These are phyloP conservation scores for Alentia gelatinosa DNA, from an alignment of 2,888 invertebrate genomes.

Conservation along the genomic window DNA sequence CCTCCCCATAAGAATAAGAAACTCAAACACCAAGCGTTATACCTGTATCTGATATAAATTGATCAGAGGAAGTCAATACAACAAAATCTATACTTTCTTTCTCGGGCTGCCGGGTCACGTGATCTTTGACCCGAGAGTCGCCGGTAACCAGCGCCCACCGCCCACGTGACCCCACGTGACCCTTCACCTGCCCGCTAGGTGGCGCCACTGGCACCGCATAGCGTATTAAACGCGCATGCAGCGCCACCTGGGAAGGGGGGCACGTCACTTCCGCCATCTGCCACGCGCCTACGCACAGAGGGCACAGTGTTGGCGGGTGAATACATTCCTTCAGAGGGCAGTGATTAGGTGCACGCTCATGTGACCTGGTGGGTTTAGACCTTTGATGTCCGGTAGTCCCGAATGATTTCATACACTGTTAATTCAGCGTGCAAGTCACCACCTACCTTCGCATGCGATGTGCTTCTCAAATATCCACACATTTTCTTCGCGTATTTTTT, in stretches of 20 bases:
- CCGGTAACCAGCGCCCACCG: background rate
- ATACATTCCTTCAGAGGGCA: background rate
- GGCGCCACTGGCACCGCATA: background rate
- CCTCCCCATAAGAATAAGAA: too few relatives aligned
- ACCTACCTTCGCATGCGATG: background rate
- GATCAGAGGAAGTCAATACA: too few relatives aligned
- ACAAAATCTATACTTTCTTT: background rate
- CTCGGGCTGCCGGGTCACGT: background rate
- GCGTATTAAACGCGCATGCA: too few relatives aligned
- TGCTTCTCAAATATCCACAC: too few relatives aligned
- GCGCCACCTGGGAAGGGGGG: constrained; percentile 2
- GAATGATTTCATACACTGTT: constrained; percentile 6
- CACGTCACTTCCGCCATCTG: constrained; percentile 43
- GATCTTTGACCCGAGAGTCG: background rate
- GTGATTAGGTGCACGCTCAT: background rate
- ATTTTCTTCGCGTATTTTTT: too few relatives aligned
- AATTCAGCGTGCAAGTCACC: background rate
- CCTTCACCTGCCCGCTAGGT: background rate
- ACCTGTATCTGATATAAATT: too few relatives aligned
- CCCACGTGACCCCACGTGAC: background rate
- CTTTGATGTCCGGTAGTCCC: background rate
- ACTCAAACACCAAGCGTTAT: too few relatives aligned
- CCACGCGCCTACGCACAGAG: constrained; percentile 37
- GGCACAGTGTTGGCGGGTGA: constrained; percentile 6
- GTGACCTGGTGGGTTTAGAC: background rate